phyloP scores from a whole-genome alignment of 1,140 invertebrate genomes.

The Alviniconcha marisindica region DNA sequence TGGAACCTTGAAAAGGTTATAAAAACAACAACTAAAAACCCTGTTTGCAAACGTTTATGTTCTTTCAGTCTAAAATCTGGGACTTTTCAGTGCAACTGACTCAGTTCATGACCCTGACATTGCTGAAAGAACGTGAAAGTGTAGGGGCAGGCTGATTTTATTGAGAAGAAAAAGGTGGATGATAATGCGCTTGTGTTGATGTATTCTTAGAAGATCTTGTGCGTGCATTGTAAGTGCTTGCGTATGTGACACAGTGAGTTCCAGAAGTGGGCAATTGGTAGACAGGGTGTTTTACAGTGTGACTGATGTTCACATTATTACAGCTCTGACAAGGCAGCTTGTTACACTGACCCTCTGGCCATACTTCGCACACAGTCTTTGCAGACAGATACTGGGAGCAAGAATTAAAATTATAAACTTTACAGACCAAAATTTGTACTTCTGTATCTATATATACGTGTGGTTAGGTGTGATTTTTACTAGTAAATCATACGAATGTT shows the following conservation, averaged over 20 bases:
- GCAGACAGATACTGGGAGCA: background rate
- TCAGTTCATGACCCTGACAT: too few relatives aligned
- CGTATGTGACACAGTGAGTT: background rate
- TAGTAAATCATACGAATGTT: background rate
- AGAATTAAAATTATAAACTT: background rate
- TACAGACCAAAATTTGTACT: background rate
- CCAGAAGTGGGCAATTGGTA: background rate
- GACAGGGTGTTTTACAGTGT: slow-evolving; percentile 24
- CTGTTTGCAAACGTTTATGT: too few relatives aligned
- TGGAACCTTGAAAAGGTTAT: too few relatives aligned
- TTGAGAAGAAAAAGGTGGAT: too few relatives aligned
- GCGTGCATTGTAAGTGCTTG: too few relatives aligned
- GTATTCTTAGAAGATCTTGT: too few relatives aligned
- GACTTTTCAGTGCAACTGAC: too few relatives aligned
- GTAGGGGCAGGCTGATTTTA: too few relatives aligned
- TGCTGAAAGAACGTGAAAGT: too few relatives aligned
- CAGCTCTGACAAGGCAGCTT: slow-evolving; percentile 42
- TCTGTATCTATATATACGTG: background rate
- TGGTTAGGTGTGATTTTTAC: background rate
- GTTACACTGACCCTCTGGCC: background rate
- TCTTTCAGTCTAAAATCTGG: too few relatives aligned
- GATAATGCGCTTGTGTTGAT: too few relatives aligned
- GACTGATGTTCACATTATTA: slow-evolving; percentile 29
- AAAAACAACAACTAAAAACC: too few relatives aligned
- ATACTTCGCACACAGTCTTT: background rate